Percentiles rank a stretch among this genome's conserved stretches.
These are phyloP conservation scores for Acronicta alni DNA, from an alignment of 2,888 invertebrate genomes.

Conservation along the genomic window DNA sequence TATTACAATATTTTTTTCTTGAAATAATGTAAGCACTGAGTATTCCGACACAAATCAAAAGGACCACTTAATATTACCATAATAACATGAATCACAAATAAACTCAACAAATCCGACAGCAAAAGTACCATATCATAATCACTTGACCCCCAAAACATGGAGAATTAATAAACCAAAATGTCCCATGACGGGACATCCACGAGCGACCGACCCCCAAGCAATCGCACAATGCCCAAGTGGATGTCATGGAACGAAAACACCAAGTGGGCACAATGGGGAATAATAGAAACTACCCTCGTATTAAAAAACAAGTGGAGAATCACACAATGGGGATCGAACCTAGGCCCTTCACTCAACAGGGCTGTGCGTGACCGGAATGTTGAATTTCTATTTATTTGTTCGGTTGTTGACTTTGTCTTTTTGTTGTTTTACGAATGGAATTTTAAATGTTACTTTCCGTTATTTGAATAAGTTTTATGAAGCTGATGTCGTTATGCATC, in stretches of 20 bases:
- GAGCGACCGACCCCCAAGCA: constrained; percentile 48
- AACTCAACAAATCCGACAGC: constrained; percentile 38
- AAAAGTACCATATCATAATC: constrained; percentile 63
- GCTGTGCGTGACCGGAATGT: constrained; percentile 82
- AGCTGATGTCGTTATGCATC: constrained; percentile 9
- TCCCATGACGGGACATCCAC: constrained; percentile 39
- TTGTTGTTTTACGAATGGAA: constrained; percentile 37
- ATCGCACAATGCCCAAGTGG: constrained; percentile 68
- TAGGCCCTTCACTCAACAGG: constrained; percentile 81
- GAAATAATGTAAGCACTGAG: neutral
- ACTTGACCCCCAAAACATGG: constrained; percentile 76
- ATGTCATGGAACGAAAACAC: constrained; percentile 86
- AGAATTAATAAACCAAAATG: constrained; percentile 73
- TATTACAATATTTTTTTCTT: no score
- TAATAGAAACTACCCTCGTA: constrained; percentile 87
- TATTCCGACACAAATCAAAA: neutral
- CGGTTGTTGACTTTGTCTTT: constrained; percentile 60
- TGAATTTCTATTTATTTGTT: constrained; percentile 61
- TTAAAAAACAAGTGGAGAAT: constrained; percentile 86
- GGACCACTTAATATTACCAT: constrained; percentile 6
- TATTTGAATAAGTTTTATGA: constrained; percentile 23
- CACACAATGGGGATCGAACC: constrained; percentile 83
- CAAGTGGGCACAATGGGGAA: constrained; percentile 78
- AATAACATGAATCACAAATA: constrained; percentile 18
- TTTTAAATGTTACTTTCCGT: constrained; percentile 41